phyloP scores from a whole-genome alignment of 37 sponge, comb jelly and placozoan genomes.

The Diacarnus erythraeanus region DNA sequence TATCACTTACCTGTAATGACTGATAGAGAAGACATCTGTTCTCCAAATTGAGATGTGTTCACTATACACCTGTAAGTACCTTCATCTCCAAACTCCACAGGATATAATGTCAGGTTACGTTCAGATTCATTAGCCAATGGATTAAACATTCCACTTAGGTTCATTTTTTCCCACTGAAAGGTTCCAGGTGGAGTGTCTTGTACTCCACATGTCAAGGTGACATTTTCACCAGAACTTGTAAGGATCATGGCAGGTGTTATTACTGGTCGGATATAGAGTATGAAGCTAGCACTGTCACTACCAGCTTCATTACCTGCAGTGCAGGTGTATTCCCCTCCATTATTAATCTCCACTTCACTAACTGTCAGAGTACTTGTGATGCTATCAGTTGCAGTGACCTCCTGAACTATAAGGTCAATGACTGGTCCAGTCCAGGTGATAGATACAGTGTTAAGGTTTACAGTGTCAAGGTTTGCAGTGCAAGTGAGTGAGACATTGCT shows the following conservation, averaged over 20 bases:
- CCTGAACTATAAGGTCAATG: not conserved
- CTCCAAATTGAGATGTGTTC: conserved; percentile 3
- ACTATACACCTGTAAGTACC: conserved; percentile 43
- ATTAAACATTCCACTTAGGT: not conserved
- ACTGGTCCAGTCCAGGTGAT: conserved; percentile 25
- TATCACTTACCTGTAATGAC: conserved; percentile 17
- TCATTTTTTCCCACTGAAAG: conserved; percentile 36
- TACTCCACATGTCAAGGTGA: conserved; percentile 44
- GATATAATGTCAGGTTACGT: not conserved
- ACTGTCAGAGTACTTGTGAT: not conserved
- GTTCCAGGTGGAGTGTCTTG: conserved; percentile 25
- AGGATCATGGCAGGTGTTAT: conserved; percentile 16
- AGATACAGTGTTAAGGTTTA: not conserved
- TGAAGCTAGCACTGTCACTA: conserved; percentile 6
- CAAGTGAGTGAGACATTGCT: conserved; percentile 1
- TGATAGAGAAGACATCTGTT: not conserved
- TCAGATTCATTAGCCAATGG: not conserved
- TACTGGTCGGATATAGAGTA: conserved; percentile 20
- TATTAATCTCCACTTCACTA: not conserved
- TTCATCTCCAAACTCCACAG: conserved; percentile 34
- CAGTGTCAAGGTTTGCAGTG: no score
- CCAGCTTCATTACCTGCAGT: conserved; percentile 65
- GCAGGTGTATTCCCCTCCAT: conserved; percentile 57
- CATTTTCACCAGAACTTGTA: not conserved
- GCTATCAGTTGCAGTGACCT: not conserved